Conservation (phyloP, 2,113 vertebrate genomes). For the Dipodomys ordii region DNA sequence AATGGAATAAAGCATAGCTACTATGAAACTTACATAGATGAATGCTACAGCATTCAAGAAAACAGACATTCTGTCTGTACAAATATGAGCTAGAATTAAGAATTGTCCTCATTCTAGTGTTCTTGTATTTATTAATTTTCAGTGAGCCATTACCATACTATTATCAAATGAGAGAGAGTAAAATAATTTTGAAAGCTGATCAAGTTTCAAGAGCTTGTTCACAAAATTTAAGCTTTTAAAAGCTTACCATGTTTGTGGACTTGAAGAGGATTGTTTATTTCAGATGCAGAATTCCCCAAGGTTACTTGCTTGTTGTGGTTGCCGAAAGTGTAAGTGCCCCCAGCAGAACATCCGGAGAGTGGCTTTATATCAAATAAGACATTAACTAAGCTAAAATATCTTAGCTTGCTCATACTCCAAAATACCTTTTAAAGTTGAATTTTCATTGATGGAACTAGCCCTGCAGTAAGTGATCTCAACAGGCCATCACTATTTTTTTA, state of each 20-base stretch:
- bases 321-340: conserved; percentile 22
- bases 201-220: conserved; percentile 20
- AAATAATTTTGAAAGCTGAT: conserved; percentile 55
- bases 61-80: conserved; percentile 25
- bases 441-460: conserved; percentile 50
- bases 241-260: conserved; percentile 1
- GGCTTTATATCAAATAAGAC: conserved; percentile 64
- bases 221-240: conserved; percentile 56
- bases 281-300: conserved; percentile 44
- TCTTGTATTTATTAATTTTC: conserved; percentile 19
- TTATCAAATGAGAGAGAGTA: conserved; percentile 55
- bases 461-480: conserved; percentile 54
- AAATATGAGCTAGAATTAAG: conserved; percentile 55
- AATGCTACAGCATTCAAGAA: conserved; percentile 32
- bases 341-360: conserved; percentile 55
- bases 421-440: conserved; percentile 37
- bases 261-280: conserved; percentile 62
- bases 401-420: conserved; percentile 48
- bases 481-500: not conserved
- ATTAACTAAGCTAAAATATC: conserved; percentile 48
- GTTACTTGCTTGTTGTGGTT: conserved; percentile 30
- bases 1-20: not conserved
- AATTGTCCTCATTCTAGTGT: not conserved
- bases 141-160: conserved; percentile 35
- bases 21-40: conserved; percentile 42